Evolutionary conservation across 2,113 vertebrate species (phyloP), one percentile per base, ranked within the genome.

Genomic region (Agelaius phoeniceus): DNA sequence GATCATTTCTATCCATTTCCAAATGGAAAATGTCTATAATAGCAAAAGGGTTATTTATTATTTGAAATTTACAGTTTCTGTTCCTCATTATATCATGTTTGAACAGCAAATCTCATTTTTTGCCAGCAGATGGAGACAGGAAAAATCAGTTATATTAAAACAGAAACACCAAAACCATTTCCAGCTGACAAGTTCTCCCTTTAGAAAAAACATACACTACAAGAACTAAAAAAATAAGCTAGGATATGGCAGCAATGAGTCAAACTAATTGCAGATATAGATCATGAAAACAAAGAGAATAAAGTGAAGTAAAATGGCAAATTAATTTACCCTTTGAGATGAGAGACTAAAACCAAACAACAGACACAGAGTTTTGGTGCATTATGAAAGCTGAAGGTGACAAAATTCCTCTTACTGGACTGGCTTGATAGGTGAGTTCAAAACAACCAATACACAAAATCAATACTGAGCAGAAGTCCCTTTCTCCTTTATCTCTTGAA

Each of bases 71-170:
- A 46, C 18, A 20, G 28, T 30, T 93, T 84, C 52, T 72, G 19
- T 49, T 92, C 31, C 8, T 52, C 39, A 28, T 67, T 54, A 8
- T 15, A 65, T 58, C n/a, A 72, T 46, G 28, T 61, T 77, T 87
- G 57, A 68, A 62, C 37, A 92, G 83, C 14, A 89, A 90, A 90
- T 95, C 61, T 97, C 73, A 26, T 61, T 43, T 96, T 94, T 77
- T 84, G 72, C 96, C 96, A 96, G 94, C 88, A 97, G 96, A 93
- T 95, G 96, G 96, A 96, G 96, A 96, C 76, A 92, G 35, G 76
- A 92, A 96, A 96, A 97, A 89, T 87, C 73, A 63, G 44, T 74
- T 84, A 15, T 10, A 37, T 15, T 67, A 77, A 94, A 41, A 71
- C 52, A 96, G 59, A 66, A 35, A 57, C 28, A 75, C 11, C n/a